A percentile compares a stretch with the other conserved stretches of the same genome.
Conservation (phyloP, 1,140 invertebrate genomes). For the Stegodyphus mimosarum region DNA sequence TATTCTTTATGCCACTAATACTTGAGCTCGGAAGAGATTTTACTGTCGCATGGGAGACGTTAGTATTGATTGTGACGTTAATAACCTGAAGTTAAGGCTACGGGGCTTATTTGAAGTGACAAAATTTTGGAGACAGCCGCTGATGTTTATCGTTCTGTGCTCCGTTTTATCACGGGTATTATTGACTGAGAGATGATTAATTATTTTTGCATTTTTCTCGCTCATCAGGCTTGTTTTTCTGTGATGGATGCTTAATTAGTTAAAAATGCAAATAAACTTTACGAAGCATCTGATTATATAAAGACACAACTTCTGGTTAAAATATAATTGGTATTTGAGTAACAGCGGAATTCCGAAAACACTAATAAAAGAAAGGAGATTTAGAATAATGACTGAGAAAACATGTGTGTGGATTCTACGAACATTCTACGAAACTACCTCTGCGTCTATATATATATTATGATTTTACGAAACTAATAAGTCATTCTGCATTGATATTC, state of each 20-base stretch:
- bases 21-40: neutral
- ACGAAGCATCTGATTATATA: no score
- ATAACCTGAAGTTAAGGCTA: slow-evolving; percentile 18
- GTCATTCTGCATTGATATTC: no score
- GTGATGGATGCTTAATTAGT: neutral
- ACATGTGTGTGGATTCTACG: no score
- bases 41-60: neutral
- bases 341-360: no score
- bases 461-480: no score
- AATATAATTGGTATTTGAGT: no score
- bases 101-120: neutral
- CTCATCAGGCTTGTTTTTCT: neutral
- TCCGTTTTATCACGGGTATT: neutral
- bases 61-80: slow-evolving; percentile 39
- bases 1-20: slow-evolving; percentile 3
- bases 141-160: neutral
- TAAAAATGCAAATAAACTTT: no score
- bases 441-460: no score
- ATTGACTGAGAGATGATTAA: neutral
- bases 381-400: no score
- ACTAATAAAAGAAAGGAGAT: no score
- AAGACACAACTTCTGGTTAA: no score
- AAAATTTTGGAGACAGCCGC: neutral
- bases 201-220: neutral
- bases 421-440: no score